phyloP scores from a whole-genome alignment of 2,888 invertebrate genomes.

The Copidosoma aretas region DNA sequence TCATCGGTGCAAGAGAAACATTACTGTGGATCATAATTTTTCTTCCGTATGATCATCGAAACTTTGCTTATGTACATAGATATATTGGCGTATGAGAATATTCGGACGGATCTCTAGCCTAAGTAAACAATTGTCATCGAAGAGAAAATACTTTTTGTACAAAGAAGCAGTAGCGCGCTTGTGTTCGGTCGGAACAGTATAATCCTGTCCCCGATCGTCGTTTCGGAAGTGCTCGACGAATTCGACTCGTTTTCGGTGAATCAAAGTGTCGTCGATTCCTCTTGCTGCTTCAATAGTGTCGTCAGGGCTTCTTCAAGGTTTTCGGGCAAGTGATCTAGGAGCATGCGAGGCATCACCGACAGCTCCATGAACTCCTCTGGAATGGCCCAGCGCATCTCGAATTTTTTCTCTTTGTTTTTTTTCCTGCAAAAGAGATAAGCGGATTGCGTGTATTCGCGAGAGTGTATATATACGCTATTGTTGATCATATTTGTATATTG shows the following conservation, averaged over 20 bases:
- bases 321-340: constrained; percentile 85
- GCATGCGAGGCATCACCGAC: constrained; percentile 84
- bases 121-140: constrained; percentile 21
- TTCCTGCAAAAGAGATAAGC: constrained; percentile 53
- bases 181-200: constrained; percentile 9
- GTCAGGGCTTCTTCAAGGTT: constrained; percentile 76
- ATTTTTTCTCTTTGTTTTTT: constrained; percentile 67
- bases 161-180: constrained; percentile 3
- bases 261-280: constrained; percentile 48
- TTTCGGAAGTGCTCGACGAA: background rate
- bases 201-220: constrained; percentile 6
- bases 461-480: constrained; percentile 18
- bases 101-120: constrained; percentile 30
- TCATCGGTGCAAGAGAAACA: too few species aligned
- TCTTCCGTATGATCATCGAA: constrained; percentile 9
- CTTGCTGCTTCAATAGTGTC: constrained; percentile 66
- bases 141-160: constrained; percentile 16
- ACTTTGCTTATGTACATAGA: constrained; percentile 45
- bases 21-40: too few species aligned
- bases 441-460: background rate
- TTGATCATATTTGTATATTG: too few species aligned
- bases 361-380: constrained; percentile 83
- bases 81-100: constrained; percentile 44
- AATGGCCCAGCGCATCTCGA: constrained; percentile 81
- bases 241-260: constrained; percentile 27